A percentile compares a stretch with the other conserved stretches of the same genome.
These are phyloP conservation scores for Salvelinus fontinalis DNA, from an alignment of 2,113 vertebrate species.

Conservation along the genomic window DNA sequence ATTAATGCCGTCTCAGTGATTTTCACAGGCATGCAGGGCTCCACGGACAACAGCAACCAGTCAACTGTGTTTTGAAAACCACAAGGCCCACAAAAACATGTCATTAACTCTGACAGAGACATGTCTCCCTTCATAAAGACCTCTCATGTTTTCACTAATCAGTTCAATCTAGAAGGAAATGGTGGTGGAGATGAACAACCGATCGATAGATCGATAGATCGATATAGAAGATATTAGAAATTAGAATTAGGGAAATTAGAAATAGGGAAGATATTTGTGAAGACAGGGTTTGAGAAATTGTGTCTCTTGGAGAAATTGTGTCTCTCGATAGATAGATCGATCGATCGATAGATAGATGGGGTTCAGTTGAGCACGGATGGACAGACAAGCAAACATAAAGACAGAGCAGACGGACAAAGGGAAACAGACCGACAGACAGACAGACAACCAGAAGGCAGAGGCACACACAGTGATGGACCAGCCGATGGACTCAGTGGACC, in stretches of 20 bases:
- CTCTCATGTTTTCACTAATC: not conserved
- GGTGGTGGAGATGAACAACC: not conserved
- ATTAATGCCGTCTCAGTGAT: slow-evolving; percentile 13
- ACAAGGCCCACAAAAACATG: slow-evolving; percentile 5
- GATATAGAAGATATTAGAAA: too few species aligned
- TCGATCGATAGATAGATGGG: not conserved
- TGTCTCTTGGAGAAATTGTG: too few species aligned
- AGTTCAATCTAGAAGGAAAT: not conserved
- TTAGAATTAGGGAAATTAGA: too few species aligned
- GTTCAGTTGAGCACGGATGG: not conserved
- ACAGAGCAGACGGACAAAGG: not conserved
- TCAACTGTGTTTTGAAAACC: slow-evolving; percentile 5
- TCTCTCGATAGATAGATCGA: too few species aligned
- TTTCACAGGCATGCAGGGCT: slow-evolving; percentile 10
- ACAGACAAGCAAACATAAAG: not conserved
- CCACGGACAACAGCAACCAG: not conserved
- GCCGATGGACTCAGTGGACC: not conserved
- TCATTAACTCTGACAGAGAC: slow-evolving; percentile 13
- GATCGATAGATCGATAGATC: too few species aligned
- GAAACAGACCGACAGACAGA: not conserved
- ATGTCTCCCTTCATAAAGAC: too few species aligned
- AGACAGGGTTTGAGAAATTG: too few species aligned
- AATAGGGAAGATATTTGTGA: too few species aligned
- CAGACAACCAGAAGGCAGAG: not conserved
- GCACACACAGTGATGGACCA: slow-evolving; percentile 4